These are phyloP conservation scores for Atrichornis clamosus DNA, from an alignment of 2,113 vertebrate species.

Conservation along the genomic window DNA sequence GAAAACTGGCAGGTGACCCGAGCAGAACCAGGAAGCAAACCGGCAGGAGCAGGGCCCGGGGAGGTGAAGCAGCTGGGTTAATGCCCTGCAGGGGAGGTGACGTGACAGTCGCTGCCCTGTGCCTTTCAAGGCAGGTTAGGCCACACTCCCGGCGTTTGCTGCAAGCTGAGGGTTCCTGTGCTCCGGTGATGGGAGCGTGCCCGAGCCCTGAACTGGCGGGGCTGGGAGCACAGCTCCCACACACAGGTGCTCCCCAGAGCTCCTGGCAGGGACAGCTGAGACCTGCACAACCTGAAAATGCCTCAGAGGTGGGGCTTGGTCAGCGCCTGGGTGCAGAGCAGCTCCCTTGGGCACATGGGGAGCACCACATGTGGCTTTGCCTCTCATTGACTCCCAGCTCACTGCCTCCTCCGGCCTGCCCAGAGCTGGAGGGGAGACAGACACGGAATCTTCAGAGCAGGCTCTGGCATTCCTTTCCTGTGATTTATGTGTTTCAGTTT, in stretches of 20 bases:
- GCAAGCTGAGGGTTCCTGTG: not conserved
- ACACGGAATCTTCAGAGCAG: not conserved
- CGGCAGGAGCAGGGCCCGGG: rapidly evolving
- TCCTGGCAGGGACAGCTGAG: not conserved
- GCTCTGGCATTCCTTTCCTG: not conserved
- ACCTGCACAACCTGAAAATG: not conserved
- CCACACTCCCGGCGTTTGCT: not conserved
- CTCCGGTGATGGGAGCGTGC: not conserved
- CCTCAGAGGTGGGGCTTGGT: not conserved
- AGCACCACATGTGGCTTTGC: rapidly evolving
- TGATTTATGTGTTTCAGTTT: not conserved
- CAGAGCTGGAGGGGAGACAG: not conserved
- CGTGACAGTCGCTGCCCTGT: not conserved
- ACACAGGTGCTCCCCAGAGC: not conserved
- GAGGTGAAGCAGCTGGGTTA: not conserved
- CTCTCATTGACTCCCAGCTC: not conserved
- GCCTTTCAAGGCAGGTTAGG: rapidly evolving
- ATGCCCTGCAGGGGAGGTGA: not conserved
- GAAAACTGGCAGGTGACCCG: rapidly evolving
- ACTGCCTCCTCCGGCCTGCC: rapidly evolving
- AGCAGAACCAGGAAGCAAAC: not conserved
- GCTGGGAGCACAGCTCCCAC: not conserved
- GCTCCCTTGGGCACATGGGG: rapidly evolving
- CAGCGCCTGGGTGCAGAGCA: not conserved
- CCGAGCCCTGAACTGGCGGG: rapidly evolving